A percentile compares a stretch with the other conserved stretches of the same genome.
Conservation (phyloP, 2,797 vertebrate species). For the Pangasius sanitwongsei region DNA sequence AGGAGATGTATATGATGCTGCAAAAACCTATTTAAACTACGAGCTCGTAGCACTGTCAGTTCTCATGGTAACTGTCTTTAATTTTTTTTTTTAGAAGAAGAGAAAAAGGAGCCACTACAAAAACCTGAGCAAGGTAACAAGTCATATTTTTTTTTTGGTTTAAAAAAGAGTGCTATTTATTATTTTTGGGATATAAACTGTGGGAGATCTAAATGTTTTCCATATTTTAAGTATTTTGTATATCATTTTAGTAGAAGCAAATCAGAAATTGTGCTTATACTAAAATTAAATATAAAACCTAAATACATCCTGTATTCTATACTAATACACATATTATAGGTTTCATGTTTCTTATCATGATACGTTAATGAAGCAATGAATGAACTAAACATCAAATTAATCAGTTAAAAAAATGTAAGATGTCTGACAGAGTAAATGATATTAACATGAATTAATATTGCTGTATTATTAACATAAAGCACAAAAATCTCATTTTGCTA, state of each 20-base stretch:
- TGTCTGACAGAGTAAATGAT: not conserved
- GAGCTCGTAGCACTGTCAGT: not conserved
- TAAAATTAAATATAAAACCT: not conserved
- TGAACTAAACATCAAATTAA: not conserved
- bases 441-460: not conserved
- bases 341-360: not conserved
- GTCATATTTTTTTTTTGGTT: not conserved
- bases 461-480: too few species aligned
- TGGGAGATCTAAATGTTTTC: not conserved
- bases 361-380: not conserved
- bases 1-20: not conserved
- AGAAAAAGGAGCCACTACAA: constrained; percentile 21
- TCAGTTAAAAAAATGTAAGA: not conserved
- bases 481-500: not conserved
- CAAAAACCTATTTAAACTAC: not conserved
- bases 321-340: not conserved
- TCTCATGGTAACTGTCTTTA: not conserved
- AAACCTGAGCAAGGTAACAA: constrained; percentile 44
- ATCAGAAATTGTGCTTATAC: not conserved
- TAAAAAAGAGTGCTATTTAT: not conserved
- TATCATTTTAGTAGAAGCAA: not conserved
- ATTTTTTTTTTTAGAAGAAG: constrained; percentile 25
- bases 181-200: not conserved
- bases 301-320: not conserved
- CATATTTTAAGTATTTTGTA: not conserved